Percentiles rank a stretch among this genome's conserved stretches.
These are phyloP conservation scores for Orcinus orca DNA, from an alignment of 2,113 vertebrate genomes.

Conservation along the genomic window DNA sequence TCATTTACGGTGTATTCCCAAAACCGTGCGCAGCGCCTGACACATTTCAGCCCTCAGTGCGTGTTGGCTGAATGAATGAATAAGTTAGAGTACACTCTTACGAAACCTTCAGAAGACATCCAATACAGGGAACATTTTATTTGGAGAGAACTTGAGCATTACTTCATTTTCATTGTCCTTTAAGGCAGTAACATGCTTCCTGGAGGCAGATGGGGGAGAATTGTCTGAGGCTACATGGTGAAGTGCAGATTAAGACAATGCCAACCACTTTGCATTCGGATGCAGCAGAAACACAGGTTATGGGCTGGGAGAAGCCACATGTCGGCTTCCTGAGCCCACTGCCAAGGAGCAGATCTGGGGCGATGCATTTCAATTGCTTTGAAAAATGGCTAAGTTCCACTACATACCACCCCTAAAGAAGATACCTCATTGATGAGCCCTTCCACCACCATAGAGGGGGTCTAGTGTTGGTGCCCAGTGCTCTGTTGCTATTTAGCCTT, in stretches of 20 bases:
- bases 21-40: neutral
- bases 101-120: neutral
- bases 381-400: neutral
- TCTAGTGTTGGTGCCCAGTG: neutral
- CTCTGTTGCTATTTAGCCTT: neutral
- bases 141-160: constrained; percentile 55
- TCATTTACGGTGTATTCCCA: neutral
- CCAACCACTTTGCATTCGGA: constrained; percentile 67
- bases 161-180: constrained; percentile 64
- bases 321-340: constrained; percentile 39
- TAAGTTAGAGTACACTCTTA: neutral
- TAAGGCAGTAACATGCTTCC: constrained; percentile 77
- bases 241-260: constrained; percentile 76
- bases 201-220: neutral
- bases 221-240: neutral
- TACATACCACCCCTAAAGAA: neutral
- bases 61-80: neutral
- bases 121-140: constrained; percentile 78
- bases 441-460: neutral
- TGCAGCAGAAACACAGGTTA: constrained; percentile 31
- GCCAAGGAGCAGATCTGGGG: constrained; percentile 63
- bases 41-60: neutral
- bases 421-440: neutral
- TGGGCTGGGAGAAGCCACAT: neutral
- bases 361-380: constrained; percentile 48